Conservation (phyloP, 1,140 invertebrate genomes). For the Scaptomyza montana region DNA sequence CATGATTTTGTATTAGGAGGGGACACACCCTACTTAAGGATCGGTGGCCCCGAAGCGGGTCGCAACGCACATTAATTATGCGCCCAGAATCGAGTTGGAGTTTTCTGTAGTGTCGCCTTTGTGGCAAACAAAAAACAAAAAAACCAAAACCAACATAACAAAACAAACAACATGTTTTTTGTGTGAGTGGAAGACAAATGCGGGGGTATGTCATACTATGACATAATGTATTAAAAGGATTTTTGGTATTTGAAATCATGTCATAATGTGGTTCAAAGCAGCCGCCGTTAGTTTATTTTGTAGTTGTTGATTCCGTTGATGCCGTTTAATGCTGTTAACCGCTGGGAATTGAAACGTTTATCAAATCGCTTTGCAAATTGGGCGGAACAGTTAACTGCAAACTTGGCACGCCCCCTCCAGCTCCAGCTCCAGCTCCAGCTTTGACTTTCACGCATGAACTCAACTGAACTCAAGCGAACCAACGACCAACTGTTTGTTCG, state of each 20-base stretch:
- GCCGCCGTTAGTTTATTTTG: constrained; percentile 1
- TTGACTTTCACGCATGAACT: constrained; percentile 47
- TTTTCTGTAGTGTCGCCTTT: too few relatives aligned
- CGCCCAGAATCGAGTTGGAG: constrained; percentile 28
- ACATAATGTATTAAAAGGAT: constrained; percentile 74
- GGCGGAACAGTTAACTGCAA: constrained; percentile 43
- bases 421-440: background rate
- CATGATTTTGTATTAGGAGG: constrained; percentile 53
- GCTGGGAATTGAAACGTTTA: constrained; percentile 27
- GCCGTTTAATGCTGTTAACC: background rate
- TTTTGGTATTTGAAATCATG: constrained; percentile 53
- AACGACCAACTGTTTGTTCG: constrained; percentile 21
- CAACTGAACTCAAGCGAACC: constrained; percentile 61
- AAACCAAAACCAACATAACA: constrained; percentile 12
- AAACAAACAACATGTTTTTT: constrained; percentile 43
- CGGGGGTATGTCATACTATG: constrained; percentile 42
- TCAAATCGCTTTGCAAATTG: constrained; percentile 61
- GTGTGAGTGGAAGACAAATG: constrained; percentile 52
- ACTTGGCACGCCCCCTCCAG: constrained; percentile 38
- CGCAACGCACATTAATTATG: constrained; percentile 72
- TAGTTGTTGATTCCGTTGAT: background rate
- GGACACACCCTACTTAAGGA: constrained; percentile 73
- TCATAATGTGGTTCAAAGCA: constrained; percentile 33
- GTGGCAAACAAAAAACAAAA: constrained; percentile 8
- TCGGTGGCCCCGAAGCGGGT: constrained; percentile 31